Percentiles rank a stretch among this genome's conserved stretches.
Conservation (phyloP, 2,797 vertebrate genomes). For the Sebastiscus albofasciatus region DNA sequence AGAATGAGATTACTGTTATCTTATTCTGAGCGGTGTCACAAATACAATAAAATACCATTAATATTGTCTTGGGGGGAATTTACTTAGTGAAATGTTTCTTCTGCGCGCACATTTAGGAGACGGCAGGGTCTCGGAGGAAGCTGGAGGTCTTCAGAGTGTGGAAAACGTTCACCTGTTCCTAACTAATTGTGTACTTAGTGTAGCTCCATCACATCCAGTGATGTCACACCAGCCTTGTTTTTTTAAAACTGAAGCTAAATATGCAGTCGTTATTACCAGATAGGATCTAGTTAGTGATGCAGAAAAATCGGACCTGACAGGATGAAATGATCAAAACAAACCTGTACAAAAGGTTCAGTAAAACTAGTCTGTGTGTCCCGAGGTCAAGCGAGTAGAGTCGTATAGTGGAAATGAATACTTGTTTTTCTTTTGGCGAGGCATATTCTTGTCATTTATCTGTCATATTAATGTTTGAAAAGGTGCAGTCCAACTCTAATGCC, state of each 20-base stretch:
- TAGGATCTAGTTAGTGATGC: not conserved
- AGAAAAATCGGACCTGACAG: not conserved
- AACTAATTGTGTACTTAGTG: not conserved
- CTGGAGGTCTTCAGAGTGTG: not conserved
- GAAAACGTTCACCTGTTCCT: not conserved
- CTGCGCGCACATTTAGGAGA: slow-evolving; percentile 14
- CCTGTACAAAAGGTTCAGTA: not conserved
- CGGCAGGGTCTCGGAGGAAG: slow-evolving; percentile 4
- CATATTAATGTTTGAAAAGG: not conserved
- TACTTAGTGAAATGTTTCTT: slow-evolving; percentile 24
- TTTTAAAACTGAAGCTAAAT: not conserved
- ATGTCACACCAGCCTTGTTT: not conserved
- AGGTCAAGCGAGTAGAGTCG: not conserved
- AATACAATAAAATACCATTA: slow-evolving; percentile 69
- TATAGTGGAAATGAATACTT: not conserved
- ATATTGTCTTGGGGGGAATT: slow-evolving; percentile 52
- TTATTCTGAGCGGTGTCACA: slow-evolving; percentile 49
- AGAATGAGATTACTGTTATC: slow-evolving; percentile 59
- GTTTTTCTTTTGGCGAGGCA: not conserved
- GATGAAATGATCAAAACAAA: not conserved
- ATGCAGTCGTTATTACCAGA: not conserved
- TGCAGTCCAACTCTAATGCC: rapidly evolving
- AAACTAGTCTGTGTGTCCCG: not conserved
- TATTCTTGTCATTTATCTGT: not conserved
- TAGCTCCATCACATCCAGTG: not conserved